These are phyloP conservation scores for Synodontis membranacea DNA, from an alignment of 2,113 vertebrate species.

Conservation along the genomic window DNA sequence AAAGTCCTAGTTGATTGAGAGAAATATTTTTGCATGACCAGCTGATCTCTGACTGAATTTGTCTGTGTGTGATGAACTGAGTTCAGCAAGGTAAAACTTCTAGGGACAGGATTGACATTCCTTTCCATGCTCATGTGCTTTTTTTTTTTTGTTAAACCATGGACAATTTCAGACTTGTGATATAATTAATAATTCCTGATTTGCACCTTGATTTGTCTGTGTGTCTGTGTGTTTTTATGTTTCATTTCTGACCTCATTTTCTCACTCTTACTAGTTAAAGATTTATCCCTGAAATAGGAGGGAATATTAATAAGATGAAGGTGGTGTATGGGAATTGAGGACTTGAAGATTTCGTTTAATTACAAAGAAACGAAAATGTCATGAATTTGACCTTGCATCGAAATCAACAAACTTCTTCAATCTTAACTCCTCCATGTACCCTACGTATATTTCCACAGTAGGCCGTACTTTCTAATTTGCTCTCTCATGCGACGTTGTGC, in stretches of 20 bases:
- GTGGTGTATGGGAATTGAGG: neutral
- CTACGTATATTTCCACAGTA: no score
- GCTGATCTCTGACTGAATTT: constrained; percentile 31
- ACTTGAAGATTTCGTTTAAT: neutral
- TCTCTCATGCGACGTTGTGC: no score
- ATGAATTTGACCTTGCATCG: neutral
- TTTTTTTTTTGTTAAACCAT: neutral
- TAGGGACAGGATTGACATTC: constrained; percentile 23
- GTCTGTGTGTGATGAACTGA: constrained; percentile 6
- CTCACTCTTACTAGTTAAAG: neutral
- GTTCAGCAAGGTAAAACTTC: neutral
- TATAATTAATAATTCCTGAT: neutral
- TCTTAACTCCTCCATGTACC: no score
- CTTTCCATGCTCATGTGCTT: constrained; percentile 11
- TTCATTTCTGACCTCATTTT: neutral
- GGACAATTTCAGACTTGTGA: neutral
- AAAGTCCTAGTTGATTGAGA: neutral
- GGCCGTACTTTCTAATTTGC: no score
- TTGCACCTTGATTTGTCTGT: constrained; percentile 15
- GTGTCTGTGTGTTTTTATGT: neutral
- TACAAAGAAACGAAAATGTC: neutral
- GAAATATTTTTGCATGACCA: neutral
- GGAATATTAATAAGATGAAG: neutral
- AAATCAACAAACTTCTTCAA: neutral
- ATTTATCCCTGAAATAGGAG: neutral